These are phyloP conservation scores for Furnarius figulus DNA, from an alignment of 2,113 vertebrate genomes.

Conservation along the genomic window DNA sequence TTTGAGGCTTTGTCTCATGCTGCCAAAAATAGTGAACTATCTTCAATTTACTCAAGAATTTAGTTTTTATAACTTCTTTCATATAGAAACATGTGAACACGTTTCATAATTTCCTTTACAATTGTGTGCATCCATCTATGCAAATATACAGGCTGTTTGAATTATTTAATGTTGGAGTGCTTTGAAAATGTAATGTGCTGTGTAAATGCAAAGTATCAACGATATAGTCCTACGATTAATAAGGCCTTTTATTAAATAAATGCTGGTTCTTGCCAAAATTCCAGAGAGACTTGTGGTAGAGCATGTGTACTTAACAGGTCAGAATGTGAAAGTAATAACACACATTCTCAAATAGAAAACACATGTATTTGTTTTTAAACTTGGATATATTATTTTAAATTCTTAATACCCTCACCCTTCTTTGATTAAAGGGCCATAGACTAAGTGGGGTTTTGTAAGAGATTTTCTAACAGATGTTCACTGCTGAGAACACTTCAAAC, in stretches of 20 bases:
- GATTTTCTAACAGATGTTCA: slow-evolving; percentile 66
- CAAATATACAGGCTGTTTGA: slow-evolving; percentile 55
- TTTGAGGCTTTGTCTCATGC: not conserved
- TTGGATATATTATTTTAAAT: slow-evolving; percentile 68
- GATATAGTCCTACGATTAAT: slow-evolving; percentile 55
- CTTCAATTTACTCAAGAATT: slow-evolving; percentile 41
- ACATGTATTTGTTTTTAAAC: slow-evolving; percentile 68
- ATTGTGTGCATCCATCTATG: slow-evolving; percentile 35
- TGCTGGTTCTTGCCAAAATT: slow-evolving; percentile 58
- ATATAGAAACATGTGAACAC: slow-evolving; percentile 26
- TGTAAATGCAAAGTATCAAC: slow-evolving; percentile 50
- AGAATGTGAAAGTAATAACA: slow-evolving; percentile 74
- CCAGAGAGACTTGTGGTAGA: slow-evolving; percentile 67
- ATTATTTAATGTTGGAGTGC: slow-evolving; percentile 29
- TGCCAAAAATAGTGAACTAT: slow-evolving; percentile 17
- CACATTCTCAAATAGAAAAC: slow-evolving; percentile 69
- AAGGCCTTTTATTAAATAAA: slow-evolving; percentile 62
- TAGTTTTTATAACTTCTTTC: slow-evolving; percentile 44
- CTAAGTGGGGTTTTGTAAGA: slow-evolving; percentile 69
- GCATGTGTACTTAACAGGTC: slow-evolving; percentile 71
- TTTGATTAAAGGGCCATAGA: slow-evolving; percentile 67
- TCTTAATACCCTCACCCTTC: slow-evolving; percentile 67
- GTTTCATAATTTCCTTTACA: slow-evolving; percentile 59
- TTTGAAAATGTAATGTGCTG: slow-evolving; percentile 42
- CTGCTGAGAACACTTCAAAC: slow-evolving; percentile 54